Conservation (phyloP, 2,797 vertebrate species). For the Semaprochilodus insignis region DNA sequence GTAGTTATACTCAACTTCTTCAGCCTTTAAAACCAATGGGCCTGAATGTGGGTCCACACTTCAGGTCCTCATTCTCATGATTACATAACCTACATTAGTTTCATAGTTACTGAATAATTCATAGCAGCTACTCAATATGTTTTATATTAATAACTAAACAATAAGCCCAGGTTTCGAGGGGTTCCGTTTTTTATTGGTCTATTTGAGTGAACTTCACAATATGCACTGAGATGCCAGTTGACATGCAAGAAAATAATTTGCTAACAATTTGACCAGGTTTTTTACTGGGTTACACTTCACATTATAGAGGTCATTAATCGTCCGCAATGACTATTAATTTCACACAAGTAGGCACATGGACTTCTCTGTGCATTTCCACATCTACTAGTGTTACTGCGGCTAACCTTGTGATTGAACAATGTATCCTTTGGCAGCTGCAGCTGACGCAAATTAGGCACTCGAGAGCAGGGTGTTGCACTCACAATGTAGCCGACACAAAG, state of each 20-base stretch:
- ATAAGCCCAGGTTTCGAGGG: not conserved
- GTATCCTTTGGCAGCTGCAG: constrained; percentile 47
- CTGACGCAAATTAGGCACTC: constrained; percentile 48
- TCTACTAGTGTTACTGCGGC: constrained; percentile 20
- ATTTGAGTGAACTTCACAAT: not conserved
- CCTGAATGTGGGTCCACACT: no score
- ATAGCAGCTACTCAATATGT: not conserved
- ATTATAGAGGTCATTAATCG: not conserved
- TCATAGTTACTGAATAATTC: no score
- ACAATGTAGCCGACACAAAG: constrained; percentile 24
- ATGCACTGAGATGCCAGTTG: not conserved
- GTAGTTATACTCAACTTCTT: no score
- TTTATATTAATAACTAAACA: not conserved
- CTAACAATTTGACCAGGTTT: not conserved
- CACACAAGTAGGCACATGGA: constrained; percentile 9
- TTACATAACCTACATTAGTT: no score
- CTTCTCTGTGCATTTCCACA: not conserved
- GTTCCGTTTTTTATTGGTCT: not conserved
- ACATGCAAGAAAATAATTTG: not conserved
- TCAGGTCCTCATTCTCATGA: no score
- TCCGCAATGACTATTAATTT: not conserved
- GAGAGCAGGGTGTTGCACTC: constrained; percentile 30
- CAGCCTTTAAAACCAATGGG: no score
- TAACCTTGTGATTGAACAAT: constrained; percentile 32
- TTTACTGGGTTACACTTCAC: not conserved